Evolutionary conservation across 2,113 vertebrate genomes (phyloP).

Genomic region (Apistogramma diplotaenia): DNA sequence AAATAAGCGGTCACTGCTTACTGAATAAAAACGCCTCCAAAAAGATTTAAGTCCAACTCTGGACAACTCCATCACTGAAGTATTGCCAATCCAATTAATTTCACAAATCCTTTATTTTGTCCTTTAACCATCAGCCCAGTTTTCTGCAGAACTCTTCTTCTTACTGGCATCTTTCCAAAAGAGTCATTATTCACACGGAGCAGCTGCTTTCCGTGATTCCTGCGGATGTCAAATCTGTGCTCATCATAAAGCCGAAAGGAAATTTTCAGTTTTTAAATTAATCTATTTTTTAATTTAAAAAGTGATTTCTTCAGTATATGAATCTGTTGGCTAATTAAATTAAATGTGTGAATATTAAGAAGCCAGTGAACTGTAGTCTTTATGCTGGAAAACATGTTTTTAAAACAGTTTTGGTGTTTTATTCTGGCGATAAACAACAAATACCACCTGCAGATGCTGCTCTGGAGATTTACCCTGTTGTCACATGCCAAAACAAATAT

Average conservation of each 20-base stretch:
- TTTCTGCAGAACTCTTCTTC: conserved; percentile 8
- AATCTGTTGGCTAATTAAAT: not conserved
- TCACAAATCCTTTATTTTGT: conserved; percentile 34
- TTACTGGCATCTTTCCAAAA: conserved; percentile 36
- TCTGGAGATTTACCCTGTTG: not conserved
- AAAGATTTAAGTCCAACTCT: conserved; percentile 7
- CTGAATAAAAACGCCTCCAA: conserved; percentile 5
- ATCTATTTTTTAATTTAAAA: too few relatives aligned
- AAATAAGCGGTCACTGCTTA: not conserved
- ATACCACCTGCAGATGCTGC: not conserved
- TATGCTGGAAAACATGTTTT: not conserved
- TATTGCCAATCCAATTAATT: conserved; percentile 58
- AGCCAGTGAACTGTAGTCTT: fast-evolving
- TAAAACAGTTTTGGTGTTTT: not conserved
- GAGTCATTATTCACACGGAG: conserved; percentile 5
- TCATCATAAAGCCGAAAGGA: conserved; percentile 5
- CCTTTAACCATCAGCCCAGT: conserved; percentile 13
- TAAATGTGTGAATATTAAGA: not conserved
- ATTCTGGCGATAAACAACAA: not conserved
- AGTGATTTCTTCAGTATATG: not conserved
- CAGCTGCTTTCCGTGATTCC: not conserved
- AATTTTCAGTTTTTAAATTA: too few relatives aligned
- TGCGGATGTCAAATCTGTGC: not conserved
- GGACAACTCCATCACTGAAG: conserved; percentile 7
- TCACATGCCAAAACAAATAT: conserved; percentile 9